phyloP scores from a whole-genome alignment of 2,888 invertebrate species.

The Meiosimyza decipiens region DNA sequence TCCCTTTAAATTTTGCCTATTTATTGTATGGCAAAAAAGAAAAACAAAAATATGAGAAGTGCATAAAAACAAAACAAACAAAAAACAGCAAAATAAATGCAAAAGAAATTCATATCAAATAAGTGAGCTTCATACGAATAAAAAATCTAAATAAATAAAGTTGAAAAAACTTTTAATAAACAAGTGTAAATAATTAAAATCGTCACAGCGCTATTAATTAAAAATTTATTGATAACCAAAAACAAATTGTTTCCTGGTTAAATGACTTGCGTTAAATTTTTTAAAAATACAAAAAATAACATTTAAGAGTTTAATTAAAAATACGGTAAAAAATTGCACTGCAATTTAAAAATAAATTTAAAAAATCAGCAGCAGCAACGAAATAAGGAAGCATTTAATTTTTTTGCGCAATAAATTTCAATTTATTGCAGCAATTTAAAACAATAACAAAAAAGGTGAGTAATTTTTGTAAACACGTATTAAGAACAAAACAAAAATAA shows the following conservation, averaged over 20 bases:
- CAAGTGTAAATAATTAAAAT: not conserved
- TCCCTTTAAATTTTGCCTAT: no score
- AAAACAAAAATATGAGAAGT: constrained; percentile 34
- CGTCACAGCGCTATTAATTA: no score
- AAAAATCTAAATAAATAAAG: constrained; percentile 2
- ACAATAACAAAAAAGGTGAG: constrained; percentile 37
- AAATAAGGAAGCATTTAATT: constrained; percentile 41
- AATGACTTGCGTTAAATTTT: constrained; percentile 12
- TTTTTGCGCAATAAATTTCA: constrained; percentile 30
- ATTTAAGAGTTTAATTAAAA: constrained; percentile 37
- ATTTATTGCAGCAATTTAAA: constrained; percentile 28
- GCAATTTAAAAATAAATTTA: constrained; percentile 35
- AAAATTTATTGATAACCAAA: not conserved
- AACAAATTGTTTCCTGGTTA: constrained; percentile 23
- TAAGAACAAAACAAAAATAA: constrained; percentile 9
- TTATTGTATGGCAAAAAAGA: constrained; percentile 24
- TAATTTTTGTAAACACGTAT: constrained; percentile 28
- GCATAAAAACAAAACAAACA: constrained; percentile 41
- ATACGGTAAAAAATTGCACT: constrained; percentile 30
- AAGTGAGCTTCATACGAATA: not conserved
- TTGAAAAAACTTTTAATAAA: not conserved
- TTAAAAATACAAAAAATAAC: constrained; percentile 26
- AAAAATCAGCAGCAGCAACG: constrained; percentile 36
- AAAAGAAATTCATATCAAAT: constrained; percentile 42
- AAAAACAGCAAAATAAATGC: constrained; percentile 27